A percentile compares a stretch with the other conserved stretches of the same genome.
phyloP scores from a whole-genome alignment of 2,113 vertebrate genomes.

The Grallaria varia region DNA sequence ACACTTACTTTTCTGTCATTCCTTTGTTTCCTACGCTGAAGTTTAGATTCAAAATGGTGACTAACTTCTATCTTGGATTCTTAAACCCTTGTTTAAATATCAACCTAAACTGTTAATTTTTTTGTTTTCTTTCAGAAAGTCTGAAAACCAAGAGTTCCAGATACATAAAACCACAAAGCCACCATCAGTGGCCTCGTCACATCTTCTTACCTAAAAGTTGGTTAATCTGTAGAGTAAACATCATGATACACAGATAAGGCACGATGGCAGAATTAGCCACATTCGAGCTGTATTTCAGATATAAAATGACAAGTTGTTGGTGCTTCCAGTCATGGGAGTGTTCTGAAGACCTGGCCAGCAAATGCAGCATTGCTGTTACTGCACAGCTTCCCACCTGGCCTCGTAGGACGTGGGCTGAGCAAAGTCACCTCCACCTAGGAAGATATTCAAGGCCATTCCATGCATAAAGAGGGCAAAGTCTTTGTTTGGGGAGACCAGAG shows the following conservation, averaged over 20 bases:
- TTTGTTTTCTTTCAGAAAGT: neutral
- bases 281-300: neutral
- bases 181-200: accelerated
- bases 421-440: neutral
- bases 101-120: neutral
- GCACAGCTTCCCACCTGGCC: neutral
- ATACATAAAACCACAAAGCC: neutral
- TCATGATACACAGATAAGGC: neutral
- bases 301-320: neutral
- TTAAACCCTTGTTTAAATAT: neutral
- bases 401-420: accelerated
- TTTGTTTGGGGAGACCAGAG: neutral
- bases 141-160: neutral
- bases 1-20: neutral
- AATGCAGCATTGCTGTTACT: neutral
- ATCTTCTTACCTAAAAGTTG: neutral
- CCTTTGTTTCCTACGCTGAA: neutral
- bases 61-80: neutral
- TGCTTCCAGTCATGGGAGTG: neutral
- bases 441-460: neutral
- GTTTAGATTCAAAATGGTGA: neutral
- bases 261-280: neutral
- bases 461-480: neutral
- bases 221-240: neutral
- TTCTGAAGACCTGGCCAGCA: neutral